phyloP scores from a whole-genome alignment of 2,888 invertebrate species.

The Metacarcinus magister region DNA sequence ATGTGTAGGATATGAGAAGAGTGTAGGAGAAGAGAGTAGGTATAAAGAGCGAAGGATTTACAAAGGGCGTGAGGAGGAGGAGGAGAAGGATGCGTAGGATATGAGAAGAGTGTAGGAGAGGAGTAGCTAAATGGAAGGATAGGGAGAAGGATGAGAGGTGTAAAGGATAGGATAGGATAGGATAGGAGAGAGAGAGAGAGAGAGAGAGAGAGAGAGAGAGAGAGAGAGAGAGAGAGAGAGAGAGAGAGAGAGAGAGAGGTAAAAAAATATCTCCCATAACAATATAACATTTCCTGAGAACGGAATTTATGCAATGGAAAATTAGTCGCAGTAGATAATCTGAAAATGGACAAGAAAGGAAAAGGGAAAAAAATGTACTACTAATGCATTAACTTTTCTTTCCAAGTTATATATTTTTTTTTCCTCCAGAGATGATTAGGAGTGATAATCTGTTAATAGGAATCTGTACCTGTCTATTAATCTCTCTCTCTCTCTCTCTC shows the following conservation, averaged over 20 bases:
- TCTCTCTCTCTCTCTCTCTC: not conserved
- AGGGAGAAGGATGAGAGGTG: not conserved
- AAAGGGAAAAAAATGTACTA: not conserved
- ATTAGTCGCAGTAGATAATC: not conserved
- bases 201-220: not conserved
- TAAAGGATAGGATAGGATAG: not conserved
- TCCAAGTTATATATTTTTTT: not conserved
- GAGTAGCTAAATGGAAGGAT: not conserved
- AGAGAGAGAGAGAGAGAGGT: constrained; percentile 65
- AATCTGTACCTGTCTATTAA: not conserved
- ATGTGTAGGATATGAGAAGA: not conserved
- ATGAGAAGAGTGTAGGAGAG: not conserved
- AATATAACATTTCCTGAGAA: not conserved
- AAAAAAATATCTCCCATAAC: not conserved
- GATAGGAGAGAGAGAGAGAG: not conserved
- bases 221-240: not conserved
- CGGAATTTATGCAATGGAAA: not conserved
- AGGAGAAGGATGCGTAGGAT: not conserved
- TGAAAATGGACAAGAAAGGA: not conserved
- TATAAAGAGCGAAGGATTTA: not conserved
- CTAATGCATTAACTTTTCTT: not conserved
- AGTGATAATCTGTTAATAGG: not conserved
- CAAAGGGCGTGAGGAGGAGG: not conserved
- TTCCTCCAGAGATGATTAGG: not conserved
- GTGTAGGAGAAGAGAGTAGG: not conserved